Percentiles rank a stretch among this genome's conserved stretches.
Conservation (phyloP, 2,797 vertebrate species). For the Propithecus deckenii region DNA sequence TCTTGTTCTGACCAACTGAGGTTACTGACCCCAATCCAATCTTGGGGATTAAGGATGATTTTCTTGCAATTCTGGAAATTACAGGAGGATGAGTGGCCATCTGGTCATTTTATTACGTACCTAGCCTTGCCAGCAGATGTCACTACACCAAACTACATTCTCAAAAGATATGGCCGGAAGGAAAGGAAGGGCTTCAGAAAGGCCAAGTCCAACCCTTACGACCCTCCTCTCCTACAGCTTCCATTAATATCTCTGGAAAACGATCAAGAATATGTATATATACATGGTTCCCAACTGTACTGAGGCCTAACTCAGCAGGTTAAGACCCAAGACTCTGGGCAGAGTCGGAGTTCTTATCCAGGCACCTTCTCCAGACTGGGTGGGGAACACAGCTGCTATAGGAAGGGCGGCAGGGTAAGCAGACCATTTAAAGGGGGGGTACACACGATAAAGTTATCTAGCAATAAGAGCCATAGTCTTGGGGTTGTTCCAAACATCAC, state of each 20-base stretch:
- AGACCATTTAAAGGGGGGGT: conserved; percentile 16
- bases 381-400: conserved; percentile 39
- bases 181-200: conserved; percentile 4
- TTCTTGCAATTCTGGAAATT: conserved; percentile 21
- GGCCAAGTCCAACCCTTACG: neutral
- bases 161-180: conserved; percentile 25
- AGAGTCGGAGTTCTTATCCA: conserved; percentile 54
- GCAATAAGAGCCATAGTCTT: conserved; percentile 61
- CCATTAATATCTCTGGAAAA: neutral
- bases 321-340: neutral
- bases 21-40: neutral
- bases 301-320: neutral
- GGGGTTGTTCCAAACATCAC: conserved; percentile 65
- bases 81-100: neutral
- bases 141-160: conserved; percentile 68
- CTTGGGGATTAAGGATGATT: neutral
- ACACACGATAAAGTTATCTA: conserved; percentile 72
- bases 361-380: conserved; percentile 28
- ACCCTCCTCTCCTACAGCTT: neutral
- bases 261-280: neutral
- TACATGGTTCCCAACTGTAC: neutral
- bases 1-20: neutral
- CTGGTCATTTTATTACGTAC: conserved; percentile 56
- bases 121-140: conserved; percentile 77
- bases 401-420: neutral